Base-by-base conservation (phyloP, 2,797 vertebrate genomes). In the Phrynocephalus forsythii region DNA sequence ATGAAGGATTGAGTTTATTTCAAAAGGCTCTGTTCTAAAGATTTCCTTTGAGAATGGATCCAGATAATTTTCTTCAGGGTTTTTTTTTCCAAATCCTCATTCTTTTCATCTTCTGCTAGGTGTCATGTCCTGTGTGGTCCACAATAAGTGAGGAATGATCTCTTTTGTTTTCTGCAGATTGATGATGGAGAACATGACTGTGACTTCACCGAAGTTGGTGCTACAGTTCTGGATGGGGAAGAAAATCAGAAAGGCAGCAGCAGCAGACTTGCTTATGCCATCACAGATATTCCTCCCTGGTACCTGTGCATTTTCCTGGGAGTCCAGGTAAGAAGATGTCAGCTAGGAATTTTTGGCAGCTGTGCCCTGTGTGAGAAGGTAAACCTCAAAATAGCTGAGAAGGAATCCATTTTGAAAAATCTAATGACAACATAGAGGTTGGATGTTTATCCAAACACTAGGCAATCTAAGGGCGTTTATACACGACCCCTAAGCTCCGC, bases 301-400 rank as follows among this genome's bases (percentile, higher is more conserved):
- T 97, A 99, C 92, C 96, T 99, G 87, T 99, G 99, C 94, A 97
- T 99, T 95, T 95, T 99, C 88, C 91, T 99, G 73, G 99, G 99
- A 81, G 97, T 98, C 94, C 99, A 99, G 98, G 98, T 99, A 95
- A 38, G 91, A 26, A 67, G 78, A 38, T 60, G 56, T 56, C 13
- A 33, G 6, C 10, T 77, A 26, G 30, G 28, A 28, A 4, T 78
- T 69, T 73, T 83, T 77, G 48, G 48, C 18, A 83, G 9, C 13
- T 28, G 8, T 69, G 22, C 82, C 11, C 26, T 68, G 56, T 52
- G 66, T 22, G 6, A 82, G 26, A 7, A 67, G n/a, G 1, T 73
- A 10, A 89, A 92, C 66, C 68, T 28, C 83, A 78, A 44, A 71
- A 30, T n/a, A 33, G 48, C 48, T 68, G 28, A 68, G 38, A 56